A percentile compares a stretch with the other conserved stretches of the same genome.
These are phyloP conservation scores for Carcinoscorpius rotundicauda DNA, from an alignment of 1,140 invertebrate species.

Conservation along the genomic window DNA sequence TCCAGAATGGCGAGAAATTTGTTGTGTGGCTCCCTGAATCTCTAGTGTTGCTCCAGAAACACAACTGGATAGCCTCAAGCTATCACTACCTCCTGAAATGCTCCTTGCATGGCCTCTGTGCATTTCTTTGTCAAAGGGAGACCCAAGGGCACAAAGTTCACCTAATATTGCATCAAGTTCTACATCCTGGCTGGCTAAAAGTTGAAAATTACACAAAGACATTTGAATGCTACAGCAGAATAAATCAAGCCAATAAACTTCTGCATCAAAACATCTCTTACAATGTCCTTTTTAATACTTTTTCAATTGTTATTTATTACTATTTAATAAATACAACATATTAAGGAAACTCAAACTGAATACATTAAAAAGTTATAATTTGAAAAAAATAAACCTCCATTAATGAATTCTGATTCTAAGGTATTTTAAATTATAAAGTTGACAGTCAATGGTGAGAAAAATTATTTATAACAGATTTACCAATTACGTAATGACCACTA, in stretches of 20 bases:
- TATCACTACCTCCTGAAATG: background rate
- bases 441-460: no score
- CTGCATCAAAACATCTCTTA: background rate
- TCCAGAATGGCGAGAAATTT: slow-evolving; percentile 16
- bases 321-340: background rate
- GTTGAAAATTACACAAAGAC: slow-evolving; percentile 19
- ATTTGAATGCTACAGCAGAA: slow-evolving; percentile 5
- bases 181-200: slow-evolving; percentile 79
- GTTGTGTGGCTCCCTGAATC: background rate
- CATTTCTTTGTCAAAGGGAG: slow-evolving; percentile 50
- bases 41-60: background rate
- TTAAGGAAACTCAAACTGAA: background rate
- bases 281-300: slow-evolving; percentile 7
- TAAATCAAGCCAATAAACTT: background rate
- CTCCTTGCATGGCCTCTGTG: slow-evolving; percentile 19
- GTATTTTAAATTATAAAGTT: no score
- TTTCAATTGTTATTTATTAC: slow-evolving; percentile 7
- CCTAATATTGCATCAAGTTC: slow-evolving; percentile 91
- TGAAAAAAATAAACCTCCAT: background rate
- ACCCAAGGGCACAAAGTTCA: slow-evolving; percentile 79
- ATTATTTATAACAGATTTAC: no score
- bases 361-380: background rate
- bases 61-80: background rate
- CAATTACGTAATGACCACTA: no score
- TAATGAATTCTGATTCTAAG: no score